Evolutionary conservation across 2,113 vertebrate genomes (phyloP).

Genomic region (Corythornis vintsioides): DNA sequence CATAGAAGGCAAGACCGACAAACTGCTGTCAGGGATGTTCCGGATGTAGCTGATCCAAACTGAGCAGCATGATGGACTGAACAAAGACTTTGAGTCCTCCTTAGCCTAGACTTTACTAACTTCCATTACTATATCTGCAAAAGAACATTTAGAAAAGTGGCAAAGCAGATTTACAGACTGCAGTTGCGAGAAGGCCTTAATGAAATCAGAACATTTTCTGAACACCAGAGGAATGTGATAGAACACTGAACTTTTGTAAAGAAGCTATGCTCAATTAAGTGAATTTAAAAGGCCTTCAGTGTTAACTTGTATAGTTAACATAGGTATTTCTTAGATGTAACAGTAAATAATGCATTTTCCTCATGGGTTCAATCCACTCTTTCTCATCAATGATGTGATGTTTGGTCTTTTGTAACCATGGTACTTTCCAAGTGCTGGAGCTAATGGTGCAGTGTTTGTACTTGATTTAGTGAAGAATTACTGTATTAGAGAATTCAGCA

Average conservation of each 20-base stretch:
- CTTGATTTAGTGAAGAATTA: neutral
- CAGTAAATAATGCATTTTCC: neutral
- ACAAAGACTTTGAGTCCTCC: neutral
- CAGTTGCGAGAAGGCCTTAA: neutral
- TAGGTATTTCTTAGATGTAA: neutral
- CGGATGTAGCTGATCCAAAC: neutral
- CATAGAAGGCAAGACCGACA: neutral
- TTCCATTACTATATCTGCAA: neutral
- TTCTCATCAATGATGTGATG: neutral
- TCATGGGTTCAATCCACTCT: neutral
- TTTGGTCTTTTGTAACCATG: neutral
- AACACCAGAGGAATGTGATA: neutral
- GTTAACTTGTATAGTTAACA: neutral
- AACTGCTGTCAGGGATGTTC: neutral
- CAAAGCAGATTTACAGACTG: neutral
- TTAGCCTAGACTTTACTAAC: neutral
- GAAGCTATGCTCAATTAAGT: neutral
- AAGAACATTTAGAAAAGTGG: neutral
- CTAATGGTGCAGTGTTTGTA: neutral
- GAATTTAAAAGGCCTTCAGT: neutral
- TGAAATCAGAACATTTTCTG: neutral
- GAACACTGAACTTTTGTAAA: neutral
- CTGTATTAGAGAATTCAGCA: neutral
- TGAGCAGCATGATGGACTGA: neutral
- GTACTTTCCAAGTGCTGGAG: neutral